A percentile compares a stretch with the other conserved stretches of the same genome.
Evolutionary conservation across 2,888 invertebrate genomes (phyloP).

Genomic region (Fragum sueziense): DNA sequence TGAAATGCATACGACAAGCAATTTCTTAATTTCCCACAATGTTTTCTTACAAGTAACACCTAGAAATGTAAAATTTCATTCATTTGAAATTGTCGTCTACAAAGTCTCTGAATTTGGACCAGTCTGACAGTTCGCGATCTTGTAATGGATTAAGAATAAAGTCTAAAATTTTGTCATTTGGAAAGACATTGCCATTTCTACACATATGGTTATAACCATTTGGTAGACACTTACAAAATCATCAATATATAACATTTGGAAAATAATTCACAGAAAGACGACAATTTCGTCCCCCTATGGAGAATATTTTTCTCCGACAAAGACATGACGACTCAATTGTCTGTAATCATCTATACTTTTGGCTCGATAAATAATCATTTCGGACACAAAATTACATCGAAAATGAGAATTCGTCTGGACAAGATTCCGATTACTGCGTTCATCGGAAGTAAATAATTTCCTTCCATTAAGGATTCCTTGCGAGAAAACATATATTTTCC

Average conservation of each 20-base stretch:
- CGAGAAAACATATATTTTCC: too few relatives aligned
- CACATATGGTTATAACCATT: too few relatives aligned
- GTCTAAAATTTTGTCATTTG: too few relatives aligned
- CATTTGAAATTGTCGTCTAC: too few relatives aligned
- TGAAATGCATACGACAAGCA: too few relatives aligned
- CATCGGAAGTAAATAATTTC: not conserved
- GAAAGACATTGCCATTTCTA: too few relatives aligned
- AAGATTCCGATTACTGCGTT: not conserved
- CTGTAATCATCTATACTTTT: constrained; percentile 7
- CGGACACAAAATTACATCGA: not conserved
- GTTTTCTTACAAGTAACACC: too few relatives aligned
- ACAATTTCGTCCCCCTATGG: not conserved
- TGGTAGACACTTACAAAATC: not conserved
- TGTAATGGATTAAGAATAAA: too few relatives aligned
- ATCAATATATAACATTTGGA: not conserved
- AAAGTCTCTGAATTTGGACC: too few relatives aligned
- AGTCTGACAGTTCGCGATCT: too few relatives aligned
- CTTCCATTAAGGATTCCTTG: not conserved
- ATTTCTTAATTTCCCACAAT: too few relatives aligned
- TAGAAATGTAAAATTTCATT: too few relatives aligned
- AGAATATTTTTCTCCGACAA: not conserved
- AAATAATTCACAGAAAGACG: not conserved
- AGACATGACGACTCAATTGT: not conserved
- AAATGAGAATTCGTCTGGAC: constrained; percentile 5
- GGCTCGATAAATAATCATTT: constrained; percentile 10